Evolutionary conservation across 2,113 vertebrate species (phyloP).

Genomic region (Oreochromis tanganicae): DNA sequence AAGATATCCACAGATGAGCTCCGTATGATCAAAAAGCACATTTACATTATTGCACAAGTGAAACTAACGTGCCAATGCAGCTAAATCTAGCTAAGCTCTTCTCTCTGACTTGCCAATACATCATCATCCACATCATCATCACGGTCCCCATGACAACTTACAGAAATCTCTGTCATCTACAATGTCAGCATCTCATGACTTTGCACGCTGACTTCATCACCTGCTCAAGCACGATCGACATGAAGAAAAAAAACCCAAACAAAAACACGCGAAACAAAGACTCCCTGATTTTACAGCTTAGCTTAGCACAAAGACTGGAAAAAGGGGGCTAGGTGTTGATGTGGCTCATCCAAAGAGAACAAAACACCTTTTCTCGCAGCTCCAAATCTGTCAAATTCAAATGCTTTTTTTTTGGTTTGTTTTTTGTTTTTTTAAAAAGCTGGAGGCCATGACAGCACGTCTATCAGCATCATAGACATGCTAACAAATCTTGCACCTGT

Average conservation of each 20-base stretch:
- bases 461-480: too few relatives aligned
- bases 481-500: not conserved
- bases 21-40: not conserved
- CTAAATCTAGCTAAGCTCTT: not conserved
- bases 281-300: not conserved
- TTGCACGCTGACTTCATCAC: not conserved
- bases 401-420: not conserved
- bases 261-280: not conserved
- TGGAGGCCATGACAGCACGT: not conserved
- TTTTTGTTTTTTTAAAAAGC: not conserved
- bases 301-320: not conserved
- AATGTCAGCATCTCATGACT: not conserved
- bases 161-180: not conserved
- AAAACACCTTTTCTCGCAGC: not conserved
- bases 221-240: not conserved
- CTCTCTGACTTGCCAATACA: not conserved
- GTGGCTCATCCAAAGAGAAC: not conserved
- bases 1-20: not conserved
- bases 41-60: slow-evolving; percentile 31
- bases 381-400: not conserved
- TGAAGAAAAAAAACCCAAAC: not conserved
- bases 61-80: not conserved
- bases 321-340: not conserved
- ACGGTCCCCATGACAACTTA: slow-evolving; percentile 11
- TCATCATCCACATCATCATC: not conserved